These are phyloP conservation scores for Drosophila meridiana DNA, from an alignment of 2,888 invertebrate genomes.

Conservation along the genomic window DNA sequence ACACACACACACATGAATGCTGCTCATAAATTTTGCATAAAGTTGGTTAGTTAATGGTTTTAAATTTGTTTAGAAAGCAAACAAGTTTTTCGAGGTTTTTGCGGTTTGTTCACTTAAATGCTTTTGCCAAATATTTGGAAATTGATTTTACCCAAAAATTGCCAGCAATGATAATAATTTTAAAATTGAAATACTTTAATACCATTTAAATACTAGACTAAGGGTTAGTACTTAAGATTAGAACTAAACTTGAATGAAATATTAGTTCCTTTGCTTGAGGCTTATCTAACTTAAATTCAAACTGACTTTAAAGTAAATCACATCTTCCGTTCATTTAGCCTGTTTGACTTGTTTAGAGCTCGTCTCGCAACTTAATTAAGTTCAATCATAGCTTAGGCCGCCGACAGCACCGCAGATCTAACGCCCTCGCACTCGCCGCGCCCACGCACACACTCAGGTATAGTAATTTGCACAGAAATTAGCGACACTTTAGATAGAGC, in stretches of 20 bases:
- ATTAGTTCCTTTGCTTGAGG: background rate
- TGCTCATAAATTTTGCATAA: constrained; percentile 61
- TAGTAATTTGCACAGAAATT: constrained; percentile 64
- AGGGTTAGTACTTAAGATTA: too few relatives aligned
- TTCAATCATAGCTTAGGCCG: constrained; percentile 38
- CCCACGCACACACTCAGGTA: constrained; percentile 43
- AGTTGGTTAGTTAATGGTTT: constrained; percentile 74
- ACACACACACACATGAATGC: constrained; percentile 33
- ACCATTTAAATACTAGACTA: background rate
- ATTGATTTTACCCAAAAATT: constrained; percentile 22
- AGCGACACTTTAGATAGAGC: constrained; percentile 53
- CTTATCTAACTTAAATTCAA: background rate
- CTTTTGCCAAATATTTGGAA: constrained; percentile 39
- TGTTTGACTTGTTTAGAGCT: constrained; percentile 3
- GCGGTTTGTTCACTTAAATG: constrained; percentile 45
- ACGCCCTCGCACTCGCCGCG: background rate
- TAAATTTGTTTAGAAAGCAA: constrained; percentile 59
- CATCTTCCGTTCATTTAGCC: constrained; percentile 3
- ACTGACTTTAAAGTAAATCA: background rate
- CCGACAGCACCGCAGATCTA: constrained; percentile 29
- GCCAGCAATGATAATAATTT: background rate
- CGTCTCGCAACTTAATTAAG: constrained; percentile 60
- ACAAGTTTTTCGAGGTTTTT: constrained; percentile 38
- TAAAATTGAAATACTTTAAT: constrained; percentile 13
- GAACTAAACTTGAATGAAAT: too few relatives aligned